phyloP scores from a whole-genome alignment of 2,888 invertebrate species.

The Bedellia somnulentella region DNA sequence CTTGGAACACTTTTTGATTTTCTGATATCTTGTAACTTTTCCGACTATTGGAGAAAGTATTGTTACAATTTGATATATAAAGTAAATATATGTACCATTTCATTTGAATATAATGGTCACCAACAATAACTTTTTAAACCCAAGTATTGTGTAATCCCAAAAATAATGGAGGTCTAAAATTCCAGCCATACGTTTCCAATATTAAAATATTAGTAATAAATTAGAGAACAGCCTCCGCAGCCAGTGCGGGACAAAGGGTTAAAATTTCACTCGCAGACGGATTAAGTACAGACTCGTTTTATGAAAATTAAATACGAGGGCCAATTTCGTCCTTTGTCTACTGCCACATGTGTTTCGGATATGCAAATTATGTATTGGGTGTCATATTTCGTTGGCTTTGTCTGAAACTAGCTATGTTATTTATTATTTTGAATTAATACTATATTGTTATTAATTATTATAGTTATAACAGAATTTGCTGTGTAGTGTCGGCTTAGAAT shows the following conservation, averaged over 20 bases:
- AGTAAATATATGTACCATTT: no score
- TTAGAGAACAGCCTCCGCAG: slow-evolving; percentile 9
- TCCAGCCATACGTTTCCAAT: not conserved
- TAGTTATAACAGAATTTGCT: no score
- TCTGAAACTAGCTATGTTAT: no score
- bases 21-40: no score
- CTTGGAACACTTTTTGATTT: no score
- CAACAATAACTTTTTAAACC: no score
- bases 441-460: no score
- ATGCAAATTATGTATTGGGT: slow-evolving; percentile 55
- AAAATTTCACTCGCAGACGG: slow-evolving; percentile 43
- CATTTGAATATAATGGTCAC: no score
- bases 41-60: no score
- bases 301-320: slow-evolving; percentile 56
- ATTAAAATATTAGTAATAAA: slow-evolving; percentile 12
- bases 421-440: no score
- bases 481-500: no score
- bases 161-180: not conserved
- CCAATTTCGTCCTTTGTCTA: slow-evolving; percentile 46
- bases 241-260: slow-evolving; percentile 28
- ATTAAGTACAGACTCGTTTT: slow-evolving; percentile 52
- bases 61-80: no score
- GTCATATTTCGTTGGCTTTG: slow-evolving; percentile 15
- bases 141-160: not conserved
- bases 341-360: slow-evolving; percentile 52